Evolutionary conservation across 2,797 vertebrate genomes (phyloP).

Genomic region (Triplophysa yarkandensis): DNA sequence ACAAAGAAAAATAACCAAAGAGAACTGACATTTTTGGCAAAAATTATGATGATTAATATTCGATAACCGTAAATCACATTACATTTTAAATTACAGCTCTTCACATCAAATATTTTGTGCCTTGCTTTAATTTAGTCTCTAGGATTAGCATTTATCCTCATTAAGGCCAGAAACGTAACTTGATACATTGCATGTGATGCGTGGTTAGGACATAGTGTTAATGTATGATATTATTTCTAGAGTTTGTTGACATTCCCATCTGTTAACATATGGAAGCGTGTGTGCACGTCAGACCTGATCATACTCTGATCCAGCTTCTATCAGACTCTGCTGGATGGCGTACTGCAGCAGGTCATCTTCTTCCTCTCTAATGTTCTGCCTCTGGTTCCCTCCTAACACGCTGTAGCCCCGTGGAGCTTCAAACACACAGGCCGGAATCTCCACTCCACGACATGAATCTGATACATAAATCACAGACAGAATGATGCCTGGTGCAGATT

Average conservation of each 20-base stretch:
- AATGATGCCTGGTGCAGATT: not conserved
- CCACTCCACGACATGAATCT: constrained; percentile 88
- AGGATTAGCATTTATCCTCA: not conserved
- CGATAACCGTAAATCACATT: too few species aligned
- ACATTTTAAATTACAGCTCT: too few species aligned
- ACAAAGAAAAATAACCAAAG: too few species aligned
- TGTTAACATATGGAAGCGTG: not conserved
- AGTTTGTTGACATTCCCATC: not conserved
- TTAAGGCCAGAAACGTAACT: not conserved
- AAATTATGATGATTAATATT: too few species aligned
- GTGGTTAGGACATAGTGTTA: not conserved
- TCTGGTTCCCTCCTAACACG: constrained; percentile 86
- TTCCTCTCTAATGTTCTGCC: constrained; percentile 87
- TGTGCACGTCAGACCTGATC: constrained; percentile 83
- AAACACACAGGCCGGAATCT: constrained; percentile 89
- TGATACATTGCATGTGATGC: not conserved
- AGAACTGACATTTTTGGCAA: too few species aligned
- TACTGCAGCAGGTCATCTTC: constrained; percentile 95
- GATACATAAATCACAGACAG: constrained; percentile 37
- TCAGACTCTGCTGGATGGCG: constrained; percentile 96
- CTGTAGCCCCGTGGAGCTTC: constrained; percentile 92
- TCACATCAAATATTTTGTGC: not conserved
- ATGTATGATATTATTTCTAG: not conserved
- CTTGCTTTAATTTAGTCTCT: not conserved
- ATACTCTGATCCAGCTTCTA: constrained; percentile 92